phyloP scores from a whole-genome alignment of 2,113 vertebrate species.

The Ahaetulla prasina region DNA sequence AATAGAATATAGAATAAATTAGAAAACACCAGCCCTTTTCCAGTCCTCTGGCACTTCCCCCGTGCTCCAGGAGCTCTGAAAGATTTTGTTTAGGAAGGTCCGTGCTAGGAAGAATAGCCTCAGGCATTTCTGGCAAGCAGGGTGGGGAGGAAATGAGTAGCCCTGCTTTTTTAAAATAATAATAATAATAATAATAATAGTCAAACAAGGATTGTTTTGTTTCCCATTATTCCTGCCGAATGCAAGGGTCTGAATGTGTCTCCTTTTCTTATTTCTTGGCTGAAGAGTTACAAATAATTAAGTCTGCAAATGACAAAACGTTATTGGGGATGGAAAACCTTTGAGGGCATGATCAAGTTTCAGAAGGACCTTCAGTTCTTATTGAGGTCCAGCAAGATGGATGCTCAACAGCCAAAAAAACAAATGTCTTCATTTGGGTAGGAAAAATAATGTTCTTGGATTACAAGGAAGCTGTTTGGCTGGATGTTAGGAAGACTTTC shows the following conservation, averaged over 20 bases:
- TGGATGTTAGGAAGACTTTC: background rate
- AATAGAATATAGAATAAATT: background rate
- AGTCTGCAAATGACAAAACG: background rate
- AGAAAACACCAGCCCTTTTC: background rate
- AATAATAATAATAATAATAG: background rate
- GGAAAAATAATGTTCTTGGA: background rate
- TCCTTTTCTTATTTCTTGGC: background rate
- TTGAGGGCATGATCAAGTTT: background rate
- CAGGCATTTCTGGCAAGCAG: background rate
- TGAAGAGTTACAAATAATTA: background rate
- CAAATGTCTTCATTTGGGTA: background rate
- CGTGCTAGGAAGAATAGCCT: background rate
- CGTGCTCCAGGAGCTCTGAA: no score
- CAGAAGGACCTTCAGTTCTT: background rate
- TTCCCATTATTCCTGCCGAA: background rate
- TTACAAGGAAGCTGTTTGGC: background rate
- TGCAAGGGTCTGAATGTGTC: background rate
- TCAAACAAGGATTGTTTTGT: background rate
- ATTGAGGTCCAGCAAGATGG: background rate
- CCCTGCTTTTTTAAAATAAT: background rate
- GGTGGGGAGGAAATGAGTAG: background rate
- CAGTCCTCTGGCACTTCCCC: background rate
- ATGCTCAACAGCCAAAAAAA: background rate
- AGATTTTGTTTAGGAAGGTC: background rate
- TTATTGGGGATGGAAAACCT: background rate